phyloP scores from a whole-genome alignment of 2,113 vertebrate species.

The Scatophagus argus region DNA sequence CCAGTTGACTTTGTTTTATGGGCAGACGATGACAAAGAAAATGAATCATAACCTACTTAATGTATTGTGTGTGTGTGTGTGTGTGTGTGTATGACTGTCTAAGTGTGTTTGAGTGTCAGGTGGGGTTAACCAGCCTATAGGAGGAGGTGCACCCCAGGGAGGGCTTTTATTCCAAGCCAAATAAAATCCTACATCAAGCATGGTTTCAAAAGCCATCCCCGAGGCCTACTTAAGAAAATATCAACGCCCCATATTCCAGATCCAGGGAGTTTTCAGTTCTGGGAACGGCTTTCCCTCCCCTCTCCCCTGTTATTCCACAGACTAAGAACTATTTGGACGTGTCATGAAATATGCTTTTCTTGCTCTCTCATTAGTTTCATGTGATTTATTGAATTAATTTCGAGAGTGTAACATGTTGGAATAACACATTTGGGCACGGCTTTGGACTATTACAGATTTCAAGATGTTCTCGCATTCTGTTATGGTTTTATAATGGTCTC shows the following conservation, averaged over 20 bases:
- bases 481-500: slow-evolving; percentile 28
- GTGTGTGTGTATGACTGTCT: slow-evolving; percentile 21
- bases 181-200: slow-evolving; percentile 80
- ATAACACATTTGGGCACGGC: not conserved
- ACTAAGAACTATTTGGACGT: slow-evolving; percentile 51
- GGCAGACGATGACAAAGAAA: slow-evolving; percentile 71
- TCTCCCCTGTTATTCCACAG: slow-evolving; percentile 62
- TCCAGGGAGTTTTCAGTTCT: slow-evolving; percentile 60
- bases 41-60: slow-evolving; percentile 80
- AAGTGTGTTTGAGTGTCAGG: slow-evolving; percentile 44
- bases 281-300: slow-evolving; percentile 58
- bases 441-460: not conserved
- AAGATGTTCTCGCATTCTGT: not conserved
- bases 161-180: slow-evolving; percentile 79
- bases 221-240: slow-evolving; percentile 78
- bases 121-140: slow-evolving; percentile 70
- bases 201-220: slow-evolving; percentile 73
- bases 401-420: slow-evolving; percentile 11
- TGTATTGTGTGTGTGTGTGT: slow-evolving; percentile 33
- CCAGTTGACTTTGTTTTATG: slow-evolving; percentile 69
- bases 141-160: slow-evolving; percentile 70
- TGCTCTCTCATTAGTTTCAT: slow-evolving; percentile 57
- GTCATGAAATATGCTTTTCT: slow-evolving; percentile 65
- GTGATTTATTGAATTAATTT: slow-evolving; percentile 66
- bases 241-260: slow-evolving; percentile 65